Evolutionary conservation across 1,140 invertebrate species (phyloP).

Genomic region (Pseudomyrmex gracilis): DNA sequence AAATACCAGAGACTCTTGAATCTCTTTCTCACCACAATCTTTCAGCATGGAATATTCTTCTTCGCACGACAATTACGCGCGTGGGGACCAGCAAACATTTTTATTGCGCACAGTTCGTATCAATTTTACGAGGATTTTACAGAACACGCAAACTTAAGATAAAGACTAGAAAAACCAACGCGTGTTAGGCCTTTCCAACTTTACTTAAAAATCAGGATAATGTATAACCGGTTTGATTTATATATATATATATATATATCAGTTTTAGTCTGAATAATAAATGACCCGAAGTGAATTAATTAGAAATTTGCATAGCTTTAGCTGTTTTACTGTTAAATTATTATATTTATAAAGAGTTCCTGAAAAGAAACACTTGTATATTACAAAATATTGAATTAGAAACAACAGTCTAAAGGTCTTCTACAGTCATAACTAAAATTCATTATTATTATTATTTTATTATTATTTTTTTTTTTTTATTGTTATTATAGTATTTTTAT

Average conservation of each 20-base stretch:
- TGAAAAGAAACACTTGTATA: too few relatives aligned
- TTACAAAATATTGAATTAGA: too few relatives aligned
- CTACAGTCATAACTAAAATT: too few relatives aligned
- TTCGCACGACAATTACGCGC: constrained; percentile 55
- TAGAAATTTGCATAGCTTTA: not conserved
- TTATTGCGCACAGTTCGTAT: not conserved
- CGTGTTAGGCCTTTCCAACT: not conserved
- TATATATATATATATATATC: too few relatives aligned
- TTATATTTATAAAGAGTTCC: not conserved
- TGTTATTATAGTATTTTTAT: too few relatives aligned
- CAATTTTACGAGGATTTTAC: not conserved
- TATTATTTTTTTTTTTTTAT: too few relatives aligned
- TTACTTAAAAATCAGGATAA: constrained; percentile 18
- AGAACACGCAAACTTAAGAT: not conserved
- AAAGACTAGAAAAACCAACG: not conserved
- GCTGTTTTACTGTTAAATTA: not conserved
- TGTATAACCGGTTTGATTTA: not conserved
- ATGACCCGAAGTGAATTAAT: constrained; percentile 25
- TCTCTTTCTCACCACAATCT: constrained; percentile 39
- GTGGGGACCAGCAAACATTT: not conserved
- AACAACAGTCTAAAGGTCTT: too few relatives aligned
- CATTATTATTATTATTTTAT: too few relatives aligned
- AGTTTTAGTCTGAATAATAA: constrained; percentile 43
- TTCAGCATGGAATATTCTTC: constrained; percentile 32
- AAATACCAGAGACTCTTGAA: constrained; percentile 59